Evolutionary conservation across 2,113 vertebrate species (phyloP), one percentile per base, ranked within the genome.

Genomic region (Mugil cephalus): DNA sequence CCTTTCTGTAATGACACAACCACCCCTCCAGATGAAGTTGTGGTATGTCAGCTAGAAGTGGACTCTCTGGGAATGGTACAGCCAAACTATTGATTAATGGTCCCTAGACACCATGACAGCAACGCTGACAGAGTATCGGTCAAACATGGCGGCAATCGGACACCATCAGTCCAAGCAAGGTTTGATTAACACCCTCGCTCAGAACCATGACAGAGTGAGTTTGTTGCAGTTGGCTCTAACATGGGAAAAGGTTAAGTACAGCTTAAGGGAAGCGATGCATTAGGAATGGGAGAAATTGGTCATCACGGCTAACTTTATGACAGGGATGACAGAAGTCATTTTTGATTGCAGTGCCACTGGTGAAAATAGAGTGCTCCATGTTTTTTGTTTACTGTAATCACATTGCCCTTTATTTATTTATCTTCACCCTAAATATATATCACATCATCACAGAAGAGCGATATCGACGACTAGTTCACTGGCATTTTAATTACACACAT

Each of bases 141-240:
- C 40, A 70, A 70, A 73, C 74, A 67, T 68, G 51, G 17, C 52
- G 65, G 46, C 8, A 39, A 48, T 40, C 17, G 38, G 34, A 63
- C 4, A n/a, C 3, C 40, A 21, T 54, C 68, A 52, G 7, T 51
- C 61, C 39, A 60, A 42, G 52, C 14, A 55, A 39, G 11, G 52
- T 67, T 75, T 66, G 50, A 84, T 77, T 62, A 56, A 63, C 17
- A n/a, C 8, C 36, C 18, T 50, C 36, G 35, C n/a, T 56, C 21
- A 34, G 51, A 46, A 35, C 55, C 18, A 6, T 4, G 58, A 40
- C 0, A 6, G 61, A 58, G 47, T 47, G 42, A 56, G 19, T 69
- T 51, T 10, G n/a, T 56, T 11, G 4, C 21, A 61, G 40, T 45
- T 46, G 34, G 58, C 7, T 11, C 39, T 53, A n/a, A 42, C 38